Evolutionary conservation across 1,140 invertebrate genomes (phyloP), one percentile per base, ranked within the genome.

Genomic region (Tribolium castaneum): DNA sequence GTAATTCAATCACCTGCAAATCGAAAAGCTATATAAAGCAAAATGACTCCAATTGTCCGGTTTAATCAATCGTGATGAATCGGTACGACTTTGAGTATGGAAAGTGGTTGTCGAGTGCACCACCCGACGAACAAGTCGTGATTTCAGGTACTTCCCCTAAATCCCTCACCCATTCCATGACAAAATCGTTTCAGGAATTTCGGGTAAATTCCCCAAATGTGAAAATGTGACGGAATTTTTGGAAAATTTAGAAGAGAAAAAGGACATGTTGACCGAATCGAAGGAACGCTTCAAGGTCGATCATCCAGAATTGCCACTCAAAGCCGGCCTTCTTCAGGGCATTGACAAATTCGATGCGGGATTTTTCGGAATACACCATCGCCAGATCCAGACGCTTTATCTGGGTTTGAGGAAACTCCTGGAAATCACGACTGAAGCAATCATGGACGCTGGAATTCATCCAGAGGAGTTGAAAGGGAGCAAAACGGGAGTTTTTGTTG

Each of bases 131-230:
- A 75, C 95, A 97, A 81, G 90, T 98, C 66, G 93, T 96, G 25
- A 95, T 98, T 81, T 86, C 88, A 19, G 91, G 91, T 84, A 70
- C 9, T 75, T 70, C 4, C 16, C 6, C 9, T 19, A 1, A 35
- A 19, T 34, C 10, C 30, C 6, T n/a, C 13, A 39, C 39, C 1
- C 16, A 2, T 19, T 19, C 16, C 16, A 19, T 19, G 16, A 19
- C 10, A 22, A 52, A 30, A 39, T 62, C 39, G 51, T 79, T 76
- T 45, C 88, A 74, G 94, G 95, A 25, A 91, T 98, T 9, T 91
- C 96, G 0, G 96, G 97, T 10, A 90, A 92, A 83, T 97, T 97
- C 87, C 97, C 97, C 0, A 92, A 97, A 80, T 96, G 94, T 0
- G 89, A 93, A 45, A 95, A 94, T 84, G 90, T 98, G 34, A 85